Percentiles rank a stretch among this genome's conserved stretches.
These are phyloP conservation scores for Clarias gariepinus DNA, from an alignment of 2,113 vertebrate genomes.

Conservation along the genomic window DNA sequence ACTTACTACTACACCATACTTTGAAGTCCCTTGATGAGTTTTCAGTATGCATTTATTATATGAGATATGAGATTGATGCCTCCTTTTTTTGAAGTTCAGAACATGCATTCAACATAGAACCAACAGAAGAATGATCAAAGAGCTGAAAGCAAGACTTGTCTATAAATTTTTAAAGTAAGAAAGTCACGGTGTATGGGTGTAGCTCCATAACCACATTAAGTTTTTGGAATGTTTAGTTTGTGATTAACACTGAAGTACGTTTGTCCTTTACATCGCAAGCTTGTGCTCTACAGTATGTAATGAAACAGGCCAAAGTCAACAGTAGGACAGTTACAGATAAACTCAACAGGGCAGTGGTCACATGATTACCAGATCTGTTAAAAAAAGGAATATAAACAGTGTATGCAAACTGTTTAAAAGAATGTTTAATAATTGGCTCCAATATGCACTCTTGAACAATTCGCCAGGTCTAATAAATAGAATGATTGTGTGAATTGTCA, in stretches of 20 bases:
- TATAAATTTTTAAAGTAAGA: not conserved
- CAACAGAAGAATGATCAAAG: slow-evolving; percentile 12
- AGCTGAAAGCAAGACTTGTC: not conserved
- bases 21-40: slow-evolving; percentile 2
- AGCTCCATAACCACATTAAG: slow-evolving; percentile 21
- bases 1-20: not conserved
- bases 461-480: not conserved
- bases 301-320: slow-evolving; percentile 35
- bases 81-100: not conserved
- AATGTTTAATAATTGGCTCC: no score
- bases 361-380: not conserved
- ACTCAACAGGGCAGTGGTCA: slow-evolving; percentile 1
- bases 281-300: slow-evolving; percentile 26
- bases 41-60: not conserved
- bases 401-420: not conserved
- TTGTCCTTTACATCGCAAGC: slow-evolving; percentile 36
- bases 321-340: slow-evolving; percentile 3
- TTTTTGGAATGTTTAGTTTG: slow-evolving; percentile 44
- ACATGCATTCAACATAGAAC: not conserved
- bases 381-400: not conserved
- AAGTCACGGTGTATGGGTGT: not conserved
- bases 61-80: not conserved
- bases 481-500: not conserved
- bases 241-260: slow-evolving; percentile 43
- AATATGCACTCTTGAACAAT: no score